These are phyloP conservation scores for Drosophila bocqueti DNA, from an alignment of 1,140 invertebrate species.

Conservation along the genomic window DNA sequence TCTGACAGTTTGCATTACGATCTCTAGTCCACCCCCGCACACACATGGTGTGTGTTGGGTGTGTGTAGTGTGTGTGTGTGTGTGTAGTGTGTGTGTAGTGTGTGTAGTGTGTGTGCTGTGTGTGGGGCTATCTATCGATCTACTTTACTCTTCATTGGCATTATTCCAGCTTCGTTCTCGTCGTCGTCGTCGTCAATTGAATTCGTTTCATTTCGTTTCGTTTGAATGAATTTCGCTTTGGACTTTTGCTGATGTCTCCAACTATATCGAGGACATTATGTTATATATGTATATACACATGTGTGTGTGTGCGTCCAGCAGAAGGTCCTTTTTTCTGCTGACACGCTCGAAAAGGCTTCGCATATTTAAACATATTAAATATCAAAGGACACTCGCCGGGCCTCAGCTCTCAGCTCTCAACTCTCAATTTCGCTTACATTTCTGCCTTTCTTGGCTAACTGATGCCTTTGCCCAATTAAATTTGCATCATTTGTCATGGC, in stretches of 20 bases:
- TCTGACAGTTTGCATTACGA: constrained; percentile 83
- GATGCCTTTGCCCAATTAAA: constrained; percentile 67
- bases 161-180: constrained; percentile 59
- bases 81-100: constrained; percentile 2
- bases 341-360: constrained; percentile 74
- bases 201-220: constrained; percentile 83
- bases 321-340: constrained; percentile 40
- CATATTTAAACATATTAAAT: constrained; percentile 83
- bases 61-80: background rate
- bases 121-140: constrained; percentile 76
- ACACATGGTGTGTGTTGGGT: constrained; percentile 17
- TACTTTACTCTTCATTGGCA: constrained; percentile 81
- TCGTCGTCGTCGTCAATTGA: constrained; percentile 67
- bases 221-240: constrained; percentile 81
- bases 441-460: constrained; percentile 36
- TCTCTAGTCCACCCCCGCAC: constrained; percentile 31
- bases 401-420: constrained; percentile 46
- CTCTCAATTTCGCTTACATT: constrained; percentile 60
- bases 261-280: constrained; percentile 59
- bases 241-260: constrained; percentile 73
- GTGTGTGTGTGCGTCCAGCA: constrained; percentile 19
- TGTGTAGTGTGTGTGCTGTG: constrained; percentile 6
- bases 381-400: constrained; percentile 65
- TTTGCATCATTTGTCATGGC: constrained; percentile 74
- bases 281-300: background rate